Evolutionary conservation across 1,140 invertebrate species (phyloP).

Genomic region (Panulirus ornatus): DNA sequence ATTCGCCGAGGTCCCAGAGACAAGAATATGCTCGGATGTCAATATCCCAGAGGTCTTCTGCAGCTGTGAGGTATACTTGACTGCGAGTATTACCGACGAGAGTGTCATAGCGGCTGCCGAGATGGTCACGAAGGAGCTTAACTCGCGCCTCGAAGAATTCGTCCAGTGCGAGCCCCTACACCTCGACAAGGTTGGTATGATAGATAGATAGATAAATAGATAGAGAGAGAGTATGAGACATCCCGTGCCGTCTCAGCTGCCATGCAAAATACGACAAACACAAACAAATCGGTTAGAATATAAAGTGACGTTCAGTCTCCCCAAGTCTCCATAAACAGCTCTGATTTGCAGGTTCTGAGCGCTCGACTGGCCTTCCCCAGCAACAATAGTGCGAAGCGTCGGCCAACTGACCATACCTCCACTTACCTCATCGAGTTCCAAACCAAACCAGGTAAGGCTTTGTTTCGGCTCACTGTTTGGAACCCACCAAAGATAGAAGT

Average conservation of each 20-base stretch:
- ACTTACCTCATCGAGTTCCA: background rate
- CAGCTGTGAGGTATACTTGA: background rate
- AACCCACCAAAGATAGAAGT: no score
- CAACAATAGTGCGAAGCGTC: background rate
- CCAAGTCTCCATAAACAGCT: background rate
- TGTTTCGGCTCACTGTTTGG: no score
- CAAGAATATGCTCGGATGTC: constrained; percentile 1
- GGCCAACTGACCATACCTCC: background rate
- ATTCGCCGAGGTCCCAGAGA: constrained; percentile 2
- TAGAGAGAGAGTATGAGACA: no score
- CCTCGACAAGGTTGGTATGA: constrained; percentile 10
- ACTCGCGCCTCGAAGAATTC: background rate
- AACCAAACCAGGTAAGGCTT: background rate
- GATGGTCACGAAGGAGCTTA: background rate
- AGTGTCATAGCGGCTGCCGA: background rate
- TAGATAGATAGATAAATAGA: no score
- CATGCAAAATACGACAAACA: no score
- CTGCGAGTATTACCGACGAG: background rate
- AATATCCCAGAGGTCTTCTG: constrained; percentile 10
- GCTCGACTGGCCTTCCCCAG: background rate
- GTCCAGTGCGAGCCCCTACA: background rate
- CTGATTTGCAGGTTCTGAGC: background rate
- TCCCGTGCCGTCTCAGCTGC: no score
- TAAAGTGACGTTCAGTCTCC: no score
- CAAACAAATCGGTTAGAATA: no score